A percentile compares a stretch with the other conserved stretches of the same genome.
Conservation (phyloP, 2,888 invertebrate species). For the Cantharis rustica region DNA sequence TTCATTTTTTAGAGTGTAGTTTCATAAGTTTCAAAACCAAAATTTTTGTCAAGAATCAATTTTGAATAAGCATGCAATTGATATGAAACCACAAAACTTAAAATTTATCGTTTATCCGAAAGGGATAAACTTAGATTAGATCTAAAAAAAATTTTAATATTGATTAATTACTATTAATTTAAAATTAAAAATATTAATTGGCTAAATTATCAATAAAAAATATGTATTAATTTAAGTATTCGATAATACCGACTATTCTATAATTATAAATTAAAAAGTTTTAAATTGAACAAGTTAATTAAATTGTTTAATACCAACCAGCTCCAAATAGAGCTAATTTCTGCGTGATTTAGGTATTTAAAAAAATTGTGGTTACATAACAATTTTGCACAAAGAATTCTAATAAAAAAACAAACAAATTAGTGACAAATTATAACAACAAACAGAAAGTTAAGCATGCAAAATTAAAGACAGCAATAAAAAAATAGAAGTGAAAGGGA, state of each 20-base stretch:
- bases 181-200: too few species aligned
- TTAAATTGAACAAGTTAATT: too few species aligned
- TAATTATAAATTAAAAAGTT: too few species aligned
- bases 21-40: neutral
- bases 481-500: constrained; percentile 47
- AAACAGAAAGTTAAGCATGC: constrained; percentile 44
- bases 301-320: neutral
- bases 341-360: neutral
- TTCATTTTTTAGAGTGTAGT: neutral
- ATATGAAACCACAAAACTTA: neutral
- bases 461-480: constrained; percentile 42
- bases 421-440: constrained; percentile 35
- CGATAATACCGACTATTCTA: too few species aligned
- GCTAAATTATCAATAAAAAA: too few species aligned
- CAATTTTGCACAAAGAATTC: constrained; percentile 1
- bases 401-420: constrained; percentile 14
- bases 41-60: neutral
- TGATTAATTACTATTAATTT: too few species aligned
- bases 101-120: neutral
- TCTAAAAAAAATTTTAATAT: too few species aligned
- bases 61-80: neutral
- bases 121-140: neutral
- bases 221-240: too few species aligned
- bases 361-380: neutral
- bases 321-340: neutral